phyloP scores from a whole-genome alignment of 2,113 vertebrate genomes.

The Pluvianellus socialis region DNA sequence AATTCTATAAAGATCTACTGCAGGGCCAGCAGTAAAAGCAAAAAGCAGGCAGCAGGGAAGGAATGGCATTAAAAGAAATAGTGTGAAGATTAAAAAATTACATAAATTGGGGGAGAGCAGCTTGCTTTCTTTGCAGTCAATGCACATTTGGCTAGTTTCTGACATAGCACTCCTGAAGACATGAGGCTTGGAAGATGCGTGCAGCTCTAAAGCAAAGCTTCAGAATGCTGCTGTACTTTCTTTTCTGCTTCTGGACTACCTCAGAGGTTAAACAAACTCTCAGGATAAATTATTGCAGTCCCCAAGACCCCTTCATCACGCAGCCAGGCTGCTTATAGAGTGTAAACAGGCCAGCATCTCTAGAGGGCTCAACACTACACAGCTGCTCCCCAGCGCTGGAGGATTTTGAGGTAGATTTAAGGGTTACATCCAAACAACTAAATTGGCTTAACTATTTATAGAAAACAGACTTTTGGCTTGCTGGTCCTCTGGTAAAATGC shows the following conservation, averaged over 20 bases:
- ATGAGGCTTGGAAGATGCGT: not conserved
- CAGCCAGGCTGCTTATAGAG: not conserved
- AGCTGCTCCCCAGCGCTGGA: not conserved
- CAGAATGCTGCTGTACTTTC: not conserved
- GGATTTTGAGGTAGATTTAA: not conserved
- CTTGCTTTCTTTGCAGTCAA: not conserved
- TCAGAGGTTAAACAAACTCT: not conserved
- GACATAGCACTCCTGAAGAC: not conserved
- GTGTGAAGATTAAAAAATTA: not conserved
- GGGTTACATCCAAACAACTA: conserved; percentile 24
- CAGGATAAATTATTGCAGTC: not conserved
- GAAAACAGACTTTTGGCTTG: not conserved
- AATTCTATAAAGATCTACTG: not conserved
- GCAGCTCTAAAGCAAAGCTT: not conserved
- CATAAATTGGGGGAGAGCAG: not conserved
- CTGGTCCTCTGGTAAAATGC: not conserved
- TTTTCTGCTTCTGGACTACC: not conserved
- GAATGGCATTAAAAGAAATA: not conserved
- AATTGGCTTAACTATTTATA: conserved; percentile 42
- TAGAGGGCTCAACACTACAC: not conserved
- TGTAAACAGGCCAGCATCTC: not conserved
- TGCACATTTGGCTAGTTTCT: not conserved
- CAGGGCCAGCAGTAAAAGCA: not conserved
- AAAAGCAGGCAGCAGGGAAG: not conserved
- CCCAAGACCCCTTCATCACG: not conserved